A percentile compares a stretch with the other conserved stretches of the same genome.
Conservation (phyloP, 2,797 vertebrate genomes). For the Tangara arthus region DNA sequence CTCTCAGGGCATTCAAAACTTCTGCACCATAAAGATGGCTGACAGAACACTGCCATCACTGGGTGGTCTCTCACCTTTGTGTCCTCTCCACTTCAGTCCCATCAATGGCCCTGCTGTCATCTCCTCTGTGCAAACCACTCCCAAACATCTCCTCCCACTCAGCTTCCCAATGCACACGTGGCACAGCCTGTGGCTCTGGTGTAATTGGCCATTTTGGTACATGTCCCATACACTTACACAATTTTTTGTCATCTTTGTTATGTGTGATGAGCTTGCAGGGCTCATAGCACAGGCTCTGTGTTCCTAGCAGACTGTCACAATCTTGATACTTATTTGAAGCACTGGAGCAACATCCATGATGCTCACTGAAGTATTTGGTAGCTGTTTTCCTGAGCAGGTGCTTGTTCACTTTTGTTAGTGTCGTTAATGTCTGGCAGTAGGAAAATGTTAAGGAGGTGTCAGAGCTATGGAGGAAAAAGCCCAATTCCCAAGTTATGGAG, state of each 20-base stretch:
- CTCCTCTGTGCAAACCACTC: neutral
- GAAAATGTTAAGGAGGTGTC: neutral
- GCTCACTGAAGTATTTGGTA: neutral
- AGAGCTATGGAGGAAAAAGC: neutral
- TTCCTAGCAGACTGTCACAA: neutral
- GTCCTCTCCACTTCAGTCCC: neutral
- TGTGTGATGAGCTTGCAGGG: rapidly evolving
- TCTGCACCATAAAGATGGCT: neutral
- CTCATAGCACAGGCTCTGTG: neutral
- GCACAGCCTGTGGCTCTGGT: neutral
- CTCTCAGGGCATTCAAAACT: neutral
- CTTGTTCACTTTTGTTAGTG: neutral
- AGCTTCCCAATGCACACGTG: rapidly evolving
- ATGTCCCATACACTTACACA: rapidly evolving
- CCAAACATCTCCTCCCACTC: neutral
- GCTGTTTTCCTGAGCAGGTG: neutral
- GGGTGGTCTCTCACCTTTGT: neutral
- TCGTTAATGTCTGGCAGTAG: neutral
- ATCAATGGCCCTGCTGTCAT: neutral
- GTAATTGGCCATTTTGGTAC: neutral
- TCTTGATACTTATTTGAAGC: neutral
- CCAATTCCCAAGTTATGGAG: neutral
- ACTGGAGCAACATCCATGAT: neutral
- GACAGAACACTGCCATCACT: neutral
- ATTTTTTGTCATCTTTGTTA: neutral